Evolutionary conservation across 2,888 invertebrate genomes (phyloP).

Genomic region (Scaptomyza flava): DNA sequence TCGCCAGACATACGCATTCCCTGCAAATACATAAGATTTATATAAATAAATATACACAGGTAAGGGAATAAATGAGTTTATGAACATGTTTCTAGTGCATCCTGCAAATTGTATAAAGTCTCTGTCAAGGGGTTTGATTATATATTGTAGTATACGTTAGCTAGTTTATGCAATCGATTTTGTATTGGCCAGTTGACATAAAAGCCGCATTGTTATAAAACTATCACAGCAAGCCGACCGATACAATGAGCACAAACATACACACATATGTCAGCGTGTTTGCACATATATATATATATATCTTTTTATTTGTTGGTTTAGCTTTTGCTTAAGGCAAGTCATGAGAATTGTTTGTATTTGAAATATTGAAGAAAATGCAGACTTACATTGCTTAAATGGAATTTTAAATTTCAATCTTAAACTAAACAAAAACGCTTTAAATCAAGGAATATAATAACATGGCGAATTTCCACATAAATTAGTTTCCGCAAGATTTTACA

Average conservation of each 20-base stretch:
- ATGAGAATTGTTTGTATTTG: neutral
- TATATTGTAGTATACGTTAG: neutral
- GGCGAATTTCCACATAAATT: neutral
- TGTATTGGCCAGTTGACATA: neutral
- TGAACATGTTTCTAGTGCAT: conserved; percentile 17
- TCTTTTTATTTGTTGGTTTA: neutral
- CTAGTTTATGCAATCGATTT: conserved; percentile 14
- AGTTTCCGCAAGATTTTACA: no score
- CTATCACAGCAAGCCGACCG: neutral
- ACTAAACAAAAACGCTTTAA: neutral
- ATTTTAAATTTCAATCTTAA: neutral
- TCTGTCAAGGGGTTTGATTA: conserved; percentile 17
- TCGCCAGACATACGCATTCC: conserved; percentile 85
- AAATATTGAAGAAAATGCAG: neutral
- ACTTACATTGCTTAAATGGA: neutral
- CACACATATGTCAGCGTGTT: neutral
- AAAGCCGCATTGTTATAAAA: neutral
- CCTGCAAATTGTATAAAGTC: conserved; percentile 18
- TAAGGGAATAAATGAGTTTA: conserved; percentile 3
- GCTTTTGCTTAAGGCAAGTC: neutral
- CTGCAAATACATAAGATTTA: conserved; percentile 60
- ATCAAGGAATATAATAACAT: neutral
- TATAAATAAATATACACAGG: conserved; percentile 18
- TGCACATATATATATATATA: neutral
- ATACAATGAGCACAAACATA: neutral